phyloP scores from a whole-genome alignment of 2,888 invertebrate genomes.

The Malachius bipustulatus region DNA sequence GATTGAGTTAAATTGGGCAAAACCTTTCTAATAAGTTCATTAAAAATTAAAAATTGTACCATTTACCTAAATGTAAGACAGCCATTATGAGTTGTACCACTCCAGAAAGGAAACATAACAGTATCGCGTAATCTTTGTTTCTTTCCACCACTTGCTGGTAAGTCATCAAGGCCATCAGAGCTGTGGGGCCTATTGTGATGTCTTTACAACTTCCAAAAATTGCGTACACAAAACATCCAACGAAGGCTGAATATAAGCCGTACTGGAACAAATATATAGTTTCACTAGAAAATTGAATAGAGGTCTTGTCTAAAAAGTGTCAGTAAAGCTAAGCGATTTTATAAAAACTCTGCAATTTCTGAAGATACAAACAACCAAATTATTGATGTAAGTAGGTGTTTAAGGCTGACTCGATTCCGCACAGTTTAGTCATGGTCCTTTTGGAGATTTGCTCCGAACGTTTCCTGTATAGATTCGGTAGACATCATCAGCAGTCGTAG shows the following conservation, averaged over 20 bases:
- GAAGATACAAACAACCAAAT: no score
- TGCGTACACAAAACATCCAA: slow-evolving; percentile 86
- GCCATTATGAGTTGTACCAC: slow-evolving; percentile 74
- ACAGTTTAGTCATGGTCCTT: no score
- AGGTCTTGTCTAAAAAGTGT: no score
- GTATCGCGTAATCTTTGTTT: slow-evolving; percentile 64
- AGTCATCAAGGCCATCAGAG: slow-evolving; percentile 88
- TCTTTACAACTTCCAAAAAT: slow-evolving; percentile 82
- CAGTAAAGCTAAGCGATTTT: no score
- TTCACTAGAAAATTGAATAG: background rate
- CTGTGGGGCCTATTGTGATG: slow-evolving; percentile 83
- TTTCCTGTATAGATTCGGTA: no score
- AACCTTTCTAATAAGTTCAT: background rate
- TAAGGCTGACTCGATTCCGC: no score
- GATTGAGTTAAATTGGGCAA: background rate
- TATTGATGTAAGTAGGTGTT: no score
- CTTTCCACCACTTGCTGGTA: slow-evolving; percentile 61
- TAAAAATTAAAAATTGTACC: background rate
- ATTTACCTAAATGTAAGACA: slow-evolving; percentile 64
- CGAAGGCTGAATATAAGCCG: slow-evolving; percentile 88
- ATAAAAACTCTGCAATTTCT: no score
- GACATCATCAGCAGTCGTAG: no score
- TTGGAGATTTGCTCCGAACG: no score
- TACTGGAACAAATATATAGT: slow-evolving; percentile 49
- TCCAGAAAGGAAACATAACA: slow-evolving; percentile 74